Evolutionary conservation across 2,888 invertebrate species (phyloP), one percentile per base, ranked within the genome.

Genomic region (Apamea anceps): DNA sequence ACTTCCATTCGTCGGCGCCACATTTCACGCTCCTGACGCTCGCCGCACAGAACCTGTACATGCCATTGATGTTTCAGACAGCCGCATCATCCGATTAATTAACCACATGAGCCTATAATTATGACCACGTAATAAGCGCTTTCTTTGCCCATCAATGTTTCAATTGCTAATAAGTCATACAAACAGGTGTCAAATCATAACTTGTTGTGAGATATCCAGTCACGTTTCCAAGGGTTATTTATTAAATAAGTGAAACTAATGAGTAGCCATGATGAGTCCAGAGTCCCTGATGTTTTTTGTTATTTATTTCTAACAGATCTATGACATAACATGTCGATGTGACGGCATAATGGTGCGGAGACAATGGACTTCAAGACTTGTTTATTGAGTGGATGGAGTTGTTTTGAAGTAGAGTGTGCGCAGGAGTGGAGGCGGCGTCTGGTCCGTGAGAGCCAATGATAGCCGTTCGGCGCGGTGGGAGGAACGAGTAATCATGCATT

Each of bases 311-410:
- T 92, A 93, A 93, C 90, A 94, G 93, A 94, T 94, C 94, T 95
- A 95, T 95, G 95, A 95, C 91, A 92, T 92, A 93, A 92, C 93
- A 92, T 93, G 92, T 94, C 92, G 92, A 93, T 92, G 93, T 95
- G 95, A 94, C 94, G 94, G 94, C 92, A 93, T 95, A 95, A 95
- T 95, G 93, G 94, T 94, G 91, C 91, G 91, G 94, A 95, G 95
- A 96, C 96, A 96, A 96, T 96, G 95, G 96, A 94, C 93, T 94
- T 94, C 93, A 94, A 95, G 96, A 95, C 96, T 96, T 95, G 96
- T 96, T 96, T 96, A 96, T 96, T 95, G 94, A 95, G 94, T 93
- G 91, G 94, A 96, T 96, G 95, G 96, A 96, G 96, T 95, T 95
- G 95, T 96, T 95, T 95, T 94, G 94, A 95, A 95, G 94, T 92